These are phyloP conservation scores for Noctua pronuba DNA, from an alignment of 2,888 invertebrate species.

Conservation along the genomic window DNA sequence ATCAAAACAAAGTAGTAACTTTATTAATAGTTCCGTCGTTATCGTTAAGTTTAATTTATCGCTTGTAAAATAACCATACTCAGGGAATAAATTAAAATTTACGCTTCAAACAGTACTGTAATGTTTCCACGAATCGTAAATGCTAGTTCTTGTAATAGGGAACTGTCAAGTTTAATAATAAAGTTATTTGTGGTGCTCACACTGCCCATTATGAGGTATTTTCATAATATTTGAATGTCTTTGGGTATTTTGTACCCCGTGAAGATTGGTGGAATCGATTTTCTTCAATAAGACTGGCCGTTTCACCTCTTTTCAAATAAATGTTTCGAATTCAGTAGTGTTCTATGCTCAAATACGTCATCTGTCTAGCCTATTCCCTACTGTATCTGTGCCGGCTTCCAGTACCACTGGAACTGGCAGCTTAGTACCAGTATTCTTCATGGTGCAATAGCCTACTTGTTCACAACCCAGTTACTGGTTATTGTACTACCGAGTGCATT, in stretches of 20 bases:
- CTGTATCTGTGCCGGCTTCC: neutral
- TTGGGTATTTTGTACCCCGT: neutral
- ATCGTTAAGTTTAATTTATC: slow-evolving; percentile 38
- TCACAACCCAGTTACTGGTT: neutral
- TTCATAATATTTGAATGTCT: too few species aligned
- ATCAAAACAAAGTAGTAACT: slow-evolving; percentile 10
- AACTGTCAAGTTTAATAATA: slow-evolving; percentile 26
- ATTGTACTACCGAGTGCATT: too few species aligned
- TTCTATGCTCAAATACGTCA: neutral
- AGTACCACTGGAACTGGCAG: neutral
- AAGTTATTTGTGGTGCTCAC: slow-evolving; percentile 12
- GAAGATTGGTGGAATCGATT: neutral
- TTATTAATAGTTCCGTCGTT: slow-evolving; percentile 31
- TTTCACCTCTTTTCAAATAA: neutral
- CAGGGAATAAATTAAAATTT: slow-evolving; percentile 17
- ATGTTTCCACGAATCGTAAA: slow-evolving; percentile 14
- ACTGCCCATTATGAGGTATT: neutral
- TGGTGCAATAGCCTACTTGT: neutral
- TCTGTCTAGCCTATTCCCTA: neutral
- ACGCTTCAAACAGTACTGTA: slow-evolving; percentile 19
- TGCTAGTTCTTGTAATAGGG: neutral
- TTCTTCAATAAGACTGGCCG: neutral
- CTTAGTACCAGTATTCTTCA: too few species aligned
- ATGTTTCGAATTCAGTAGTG: neutral
- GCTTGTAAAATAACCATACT: slow-evolving; percentile 18